Conservation (phyloP, 2,113 vertebrate species). For the Montifringilla adamsi region DNA sequence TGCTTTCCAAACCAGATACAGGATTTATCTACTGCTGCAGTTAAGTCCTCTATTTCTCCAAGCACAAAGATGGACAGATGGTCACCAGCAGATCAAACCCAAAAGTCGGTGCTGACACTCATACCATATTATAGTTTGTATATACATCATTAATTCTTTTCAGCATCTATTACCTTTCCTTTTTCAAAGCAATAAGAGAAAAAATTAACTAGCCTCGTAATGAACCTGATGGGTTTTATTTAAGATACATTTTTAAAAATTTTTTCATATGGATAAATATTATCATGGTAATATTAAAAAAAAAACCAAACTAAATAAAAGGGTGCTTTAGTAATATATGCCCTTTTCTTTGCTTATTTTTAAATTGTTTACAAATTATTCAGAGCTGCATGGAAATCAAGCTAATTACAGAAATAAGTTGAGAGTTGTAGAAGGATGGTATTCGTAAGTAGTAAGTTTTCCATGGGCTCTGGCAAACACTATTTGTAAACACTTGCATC, state of each 20-base stretch:
- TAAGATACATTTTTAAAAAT: fast-evolving
- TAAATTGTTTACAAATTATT: background rate
- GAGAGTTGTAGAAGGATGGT: background rate
- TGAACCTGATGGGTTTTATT: background rate
- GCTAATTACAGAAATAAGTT: background rate
- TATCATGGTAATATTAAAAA: background rate
- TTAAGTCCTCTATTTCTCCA: background rate
- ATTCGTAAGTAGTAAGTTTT: background rate
- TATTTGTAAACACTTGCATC: background rate
- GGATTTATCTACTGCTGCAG: background rate
- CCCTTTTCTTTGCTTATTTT: background rate
- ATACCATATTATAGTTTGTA: background rate
- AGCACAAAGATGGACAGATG: background rate
- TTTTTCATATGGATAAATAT: background rate
- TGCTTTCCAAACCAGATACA: background rate
- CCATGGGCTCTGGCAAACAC: background rate
- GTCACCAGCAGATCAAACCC: background rate
- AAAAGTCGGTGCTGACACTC: background rate
- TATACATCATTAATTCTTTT: background rate
- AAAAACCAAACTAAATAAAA: background rate
- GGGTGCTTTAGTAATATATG: background rate
- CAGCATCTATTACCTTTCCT: background rate
- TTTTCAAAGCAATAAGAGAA: background rate
- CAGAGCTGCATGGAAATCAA: background rate
- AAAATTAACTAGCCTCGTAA: background rate